Conservation (phyloP, 2,888 invertebrate species). For the Hirtodrosophila trivittata region DNA sequence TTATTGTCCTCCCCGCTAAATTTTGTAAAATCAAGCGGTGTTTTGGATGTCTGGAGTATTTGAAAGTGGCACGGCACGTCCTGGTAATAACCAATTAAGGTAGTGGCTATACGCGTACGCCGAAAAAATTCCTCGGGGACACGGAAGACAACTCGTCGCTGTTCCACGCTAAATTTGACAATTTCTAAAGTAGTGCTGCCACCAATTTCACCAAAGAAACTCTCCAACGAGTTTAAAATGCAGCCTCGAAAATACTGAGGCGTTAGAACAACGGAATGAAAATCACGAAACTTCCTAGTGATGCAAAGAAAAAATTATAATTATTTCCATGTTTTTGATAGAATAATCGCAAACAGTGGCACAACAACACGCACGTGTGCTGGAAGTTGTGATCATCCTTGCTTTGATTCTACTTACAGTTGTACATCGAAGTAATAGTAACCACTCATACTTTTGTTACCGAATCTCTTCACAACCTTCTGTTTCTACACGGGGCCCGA, state of each 20-base stretch:
- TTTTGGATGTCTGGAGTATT: slow-evolving; percentile 85
- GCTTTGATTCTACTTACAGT: slow-evolving; percentile 84
- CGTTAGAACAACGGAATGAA: slow-evolving; percentile 83
- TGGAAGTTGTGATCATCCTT: not conserved
- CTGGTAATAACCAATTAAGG: slow-evolving; percentile 85
- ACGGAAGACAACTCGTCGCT: slow-evolving; percentile 85
- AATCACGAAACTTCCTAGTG: slow-evolving; percentile 84
- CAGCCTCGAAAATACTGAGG: slow-evolving; percentile 86
- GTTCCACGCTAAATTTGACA: slow-evolving; percentile 85
- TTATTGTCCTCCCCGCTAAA: slow-evolving; percentile 9
- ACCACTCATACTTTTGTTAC: slow-evolving; percentile 78
- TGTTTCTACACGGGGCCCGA: not conserved
- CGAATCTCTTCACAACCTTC: not conserved
- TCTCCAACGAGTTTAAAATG: slow-evolving; percentile 85
- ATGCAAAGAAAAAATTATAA: no score
- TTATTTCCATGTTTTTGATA: not conserved
- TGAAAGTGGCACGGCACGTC: slow-evolving; percentile 85
- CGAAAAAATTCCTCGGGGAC: slow-evolving; percentile 85
- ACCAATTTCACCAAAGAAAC: slow-evolving; percentile 86
- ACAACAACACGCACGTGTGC: slow-evolving; percentile 56
- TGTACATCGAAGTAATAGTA: slow-evolving; percentile 86
- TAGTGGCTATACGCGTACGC: slow-evolving; percentile 86
- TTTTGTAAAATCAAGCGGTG: slow-evolving; percentile 54
- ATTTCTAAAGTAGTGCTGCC: slow-evolving; percentile 85
- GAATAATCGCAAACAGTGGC: not conserved